Evolutionary conservation across 1,140 invertebrate genomes (phyloP), one percentile per base, ranked within the genome.

Genomic region (Oryzaephilus surinamensis): DNA sequence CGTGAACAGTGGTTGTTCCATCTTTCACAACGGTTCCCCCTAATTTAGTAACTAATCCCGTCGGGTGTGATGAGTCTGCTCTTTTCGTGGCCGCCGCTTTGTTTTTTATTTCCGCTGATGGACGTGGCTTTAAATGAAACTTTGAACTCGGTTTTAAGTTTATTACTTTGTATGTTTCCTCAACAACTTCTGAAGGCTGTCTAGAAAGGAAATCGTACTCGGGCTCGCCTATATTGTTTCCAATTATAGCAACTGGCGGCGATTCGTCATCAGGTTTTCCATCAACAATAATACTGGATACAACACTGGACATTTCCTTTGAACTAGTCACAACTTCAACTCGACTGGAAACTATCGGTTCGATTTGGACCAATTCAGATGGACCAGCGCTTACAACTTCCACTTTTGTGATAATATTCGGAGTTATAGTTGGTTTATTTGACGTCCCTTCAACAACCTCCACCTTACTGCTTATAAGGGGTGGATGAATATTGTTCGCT

Each of bases 131-230:
- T 35, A 72, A 67, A 40, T 51, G 47, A 23, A 56, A 55, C 46
- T 60, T 63, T 0, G 53, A 54, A 32, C 55, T 60, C 0, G 64
- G 61, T 48, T 65, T 66, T 17, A 68, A 52, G 45, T 69, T 69
- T 14, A 68, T 57, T 18, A 79, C 70, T 48, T 57, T 59, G 43
- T 55, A 59, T n/a, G 57, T 59, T 46, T 59, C 54, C 34, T 59
- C 57, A 17, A 59, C 2, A 33, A 81, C 74, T 66, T 87, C 81
- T 10, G 81, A 77, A 1, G 84, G 84, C 53, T 87, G 82, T 19
- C 83, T 72, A 1, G 82, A 86, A 10, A 87, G 67, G 51, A 84
- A 82, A 59, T 87, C 83, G 50, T 86, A 87, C 63, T 87, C 84
- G 1, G 82, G 80, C 47, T 82, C 77, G 4, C 73, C 77, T 7